Evolutionary conservation across 2,797 vertebrate genomes (phyloP), one percentile per base, ranked within the genome.

Genomic region (Lepus oiostolus): DNA sequence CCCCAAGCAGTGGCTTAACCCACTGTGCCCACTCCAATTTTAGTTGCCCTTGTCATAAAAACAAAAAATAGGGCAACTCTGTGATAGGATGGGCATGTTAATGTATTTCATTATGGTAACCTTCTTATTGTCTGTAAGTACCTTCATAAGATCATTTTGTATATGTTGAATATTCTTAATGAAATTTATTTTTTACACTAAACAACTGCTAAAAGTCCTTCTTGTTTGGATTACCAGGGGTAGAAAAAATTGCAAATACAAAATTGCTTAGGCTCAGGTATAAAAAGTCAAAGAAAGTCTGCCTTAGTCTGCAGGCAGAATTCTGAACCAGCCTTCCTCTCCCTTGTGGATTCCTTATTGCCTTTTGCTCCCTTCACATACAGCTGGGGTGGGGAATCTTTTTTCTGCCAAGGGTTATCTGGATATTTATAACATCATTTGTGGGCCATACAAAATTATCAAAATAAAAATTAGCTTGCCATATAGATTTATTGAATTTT

Each of bases 201-300:
- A 72, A 81, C 35, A 83, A 85, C 30, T 58, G 91, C 50, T 21
- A 86, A 47, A 95, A 50, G n/a, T 71, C n/a, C 21, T 88, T 87
- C 67, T 79, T 47, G 26, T 81, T 76, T 54, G 74, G 10, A 89
- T 68, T 81, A 67, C 32, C 32, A 84, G 42, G 8, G 81, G 13
- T 82, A 94, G 80, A 68, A 94, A 75, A 47, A 84, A 68, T 0
- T 70, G 50, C 28, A 85, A 84, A 82, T 60, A 32, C 21, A 79
- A 85, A 89, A 74, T 68, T 32, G 38, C 32, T 72, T 26, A 30
- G 24, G 35, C 50, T 86, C 4, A 65, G 84, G 63, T 47, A 38
- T 14, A 81, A 65, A 79, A 72, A 91, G 19, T 67, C 75, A 62
- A 60, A 17, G 21, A 62, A 60, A 74, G 87, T 21, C 26, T 65